A percentile compares a stretch with the other conserved stretches of the same genome.
Conservation (phyloP, 2,888 invertebrate genomes). For the Ypsolopha sequella region DNA sequence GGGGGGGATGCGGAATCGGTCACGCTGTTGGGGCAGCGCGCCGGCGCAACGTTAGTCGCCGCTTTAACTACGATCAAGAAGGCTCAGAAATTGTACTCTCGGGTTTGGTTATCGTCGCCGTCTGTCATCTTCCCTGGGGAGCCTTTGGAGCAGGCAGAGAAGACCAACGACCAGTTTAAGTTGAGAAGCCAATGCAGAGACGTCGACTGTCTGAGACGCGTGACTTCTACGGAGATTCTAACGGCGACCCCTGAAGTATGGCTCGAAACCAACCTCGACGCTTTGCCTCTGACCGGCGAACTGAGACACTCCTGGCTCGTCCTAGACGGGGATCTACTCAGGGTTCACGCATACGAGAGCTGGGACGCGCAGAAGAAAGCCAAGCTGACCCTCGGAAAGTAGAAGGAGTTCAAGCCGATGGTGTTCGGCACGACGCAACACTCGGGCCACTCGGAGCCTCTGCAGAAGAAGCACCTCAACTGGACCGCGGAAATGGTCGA, state of each 20-base stretch:
- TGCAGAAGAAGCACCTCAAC: constrained; percentile 71
- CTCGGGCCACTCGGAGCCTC: constrained; percentile 74
- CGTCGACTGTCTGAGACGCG: constrained; percentile 68
- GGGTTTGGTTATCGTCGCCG: constrained; percentile 85
- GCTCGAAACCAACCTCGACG: constrained; percentile 73
- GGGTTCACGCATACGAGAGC: constrained; percentile 74
- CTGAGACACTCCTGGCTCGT: constrained; percentile 82
- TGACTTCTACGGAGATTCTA: constrained; percentile 70
- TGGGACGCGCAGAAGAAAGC: constrained; percentile 67
- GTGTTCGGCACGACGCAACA: constrained; percentile 83
- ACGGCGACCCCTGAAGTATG: constrained; percentile 80
- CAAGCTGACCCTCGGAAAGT: constrained; percentile 39
- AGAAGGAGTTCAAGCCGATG: constrained; percentile 61
- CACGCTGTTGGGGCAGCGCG: constrained; percentile 86
- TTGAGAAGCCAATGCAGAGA: constrained; percentile 67
- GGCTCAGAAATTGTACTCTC: constrained; percentile 76
- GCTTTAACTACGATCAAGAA: constrained; percentile 75
- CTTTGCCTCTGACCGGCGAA: constrained; percentile 73
- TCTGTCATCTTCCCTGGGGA: constrained; percentile 80
- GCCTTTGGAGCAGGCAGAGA: constrained; percentile 71
- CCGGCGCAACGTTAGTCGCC: constrained; percentile 87
- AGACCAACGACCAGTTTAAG: constrained; percentile 73
- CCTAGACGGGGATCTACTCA: constrained; percentile 78
- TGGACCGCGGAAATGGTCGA: constrained; percentile 77
- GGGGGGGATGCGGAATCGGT: constrained; percentile 85